Base-by-base conservation (phyloP, 2,888 invertebrate species). In the Microlaimidae sp. region DNA sequence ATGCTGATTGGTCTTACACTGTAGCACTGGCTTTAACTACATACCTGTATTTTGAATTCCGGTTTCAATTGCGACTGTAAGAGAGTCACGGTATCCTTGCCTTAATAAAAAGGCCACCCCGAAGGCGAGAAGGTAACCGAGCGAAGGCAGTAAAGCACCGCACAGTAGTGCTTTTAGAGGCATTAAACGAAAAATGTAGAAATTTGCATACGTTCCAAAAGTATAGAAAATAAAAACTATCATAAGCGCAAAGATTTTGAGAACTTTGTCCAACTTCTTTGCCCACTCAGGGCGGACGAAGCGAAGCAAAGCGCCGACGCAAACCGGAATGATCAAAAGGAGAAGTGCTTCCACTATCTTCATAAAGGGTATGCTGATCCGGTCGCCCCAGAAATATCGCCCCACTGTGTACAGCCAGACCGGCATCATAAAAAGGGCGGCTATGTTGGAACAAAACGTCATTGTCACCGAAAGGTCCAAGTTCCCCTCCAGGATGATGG, bases 401-500 rank as follows among this genome's bases (percentile, higher is more conserved):
- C 38, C 38, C 38, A 38, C 10, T 13, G 38, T 38, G 38, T 38
- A 38, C 38, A 38, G n/a, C 38, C 38, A 38, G 10, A 38, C 10
- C 10, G 38, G 38, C 13, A 38, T 10, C 38, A 38, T 38, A n/a
- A n/a, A 84, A 65, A 92, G 83, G 0, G 89, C 82, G 0, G 82
- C 81, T 3, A 92, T 70, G 2, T 87, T 90, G 56, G 86, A 83
- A 53, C 87, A 75, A 2, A 88, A 80, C 0, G 92, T 93, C 89
- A 93, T 88, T 21, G 90, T 82, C 49, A 93, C 80, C 0, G 89
- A 89, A 43, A 93, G 76, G 69, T 88, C 83, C 2, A 93, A 78
- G 72, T 93, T 92, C 2, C 88, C 92, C 1, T 82, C 84, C 3
- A 92, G 76, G 24, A 92, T 78, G 61, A 83, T 82, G 0, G 88